Conservation (phyloP, 2,888 invertebrate genomes). For the Galerucella calmariensis region DNA sequence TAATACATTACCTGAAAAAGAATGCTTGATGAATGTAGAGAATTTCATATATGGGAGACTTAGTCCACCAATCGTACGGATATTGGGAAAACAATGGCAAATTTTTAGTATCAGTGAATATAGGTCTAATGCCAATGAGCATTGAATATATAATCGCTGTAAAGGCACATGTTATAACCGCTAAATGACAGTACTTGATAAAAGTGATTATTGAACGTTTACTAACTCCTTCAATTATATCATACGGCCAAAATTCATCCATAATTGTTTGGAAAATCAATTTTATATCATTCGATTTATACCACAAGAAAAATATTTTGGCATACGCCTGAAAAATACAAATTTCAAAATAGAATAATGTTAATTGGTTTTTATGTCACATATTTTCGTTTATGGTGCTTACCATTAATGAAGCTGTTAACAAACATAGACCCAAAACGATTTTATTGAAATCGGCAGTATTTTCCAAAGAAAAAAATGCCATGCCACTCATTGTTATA, state of each 20-base stretch:
- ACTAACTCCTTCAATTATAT: background rate
- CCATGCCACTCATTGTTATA: background rate
- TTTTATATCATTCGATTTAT: background rate
- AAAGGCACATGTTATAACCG: background rate
- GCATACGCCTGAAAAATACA: no score
- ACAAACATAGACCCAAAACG: background rate
- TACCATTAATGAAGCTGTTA: background rate
- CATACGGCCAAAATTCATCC: background rate
- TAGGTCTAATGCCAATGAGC: background rate
- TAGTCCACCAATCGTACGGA: no score
- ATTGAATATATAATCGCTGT: background rate
- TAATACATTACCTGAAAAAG: no score
- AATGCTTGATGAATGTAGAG: no score
- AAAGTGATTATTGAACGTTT: background rate
- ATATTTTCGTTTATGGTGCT: background rate
- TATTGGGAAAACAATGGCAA: no score
- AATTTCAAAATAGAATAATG: no score
- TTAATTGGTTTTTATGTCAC: no score
- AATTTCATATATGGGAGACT: no score
- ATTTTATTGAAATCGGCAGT: background rate
- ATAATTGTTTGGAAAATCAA: background rate
- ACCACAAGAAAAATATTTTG: background rate
- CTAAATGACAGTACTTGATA: background rate
- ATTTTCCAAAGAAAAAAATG: background rate
- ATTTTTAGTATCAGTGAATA: no score